A percentile compares a stretch with the other conserved stretches of the same genome.
Conservation (phyloP, 2,113 vertebrate species). For the Carassius gibelio region DNA sequence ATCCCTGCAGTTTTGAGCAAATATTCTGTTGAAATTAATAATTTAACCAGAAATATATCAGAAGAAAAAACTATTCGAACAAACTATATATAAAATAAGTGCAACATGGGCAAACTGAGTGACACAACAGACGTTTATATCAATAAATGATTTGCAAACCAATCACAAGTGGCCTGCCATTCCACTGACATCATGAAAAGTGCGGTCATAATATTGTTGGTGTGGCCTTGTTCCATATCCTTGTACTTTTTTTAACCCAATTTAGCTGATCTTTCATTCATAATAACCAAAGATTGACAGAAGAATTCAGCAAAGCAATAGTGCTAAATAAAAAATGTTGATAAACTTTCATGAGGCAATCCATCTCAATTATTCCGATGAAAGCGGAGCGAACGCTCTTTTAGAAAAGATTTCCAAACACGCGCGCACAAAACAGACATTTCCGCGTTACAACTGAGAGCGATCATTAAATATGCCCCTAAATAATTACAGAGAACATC, state of each 20-base stretch:
- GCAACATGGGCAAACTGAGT: too few relatives aligned
- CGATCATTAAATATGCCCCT: conserved; percentile 11
- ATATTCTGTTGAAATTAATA: neutral
- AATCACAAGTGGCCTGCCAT: neutral
- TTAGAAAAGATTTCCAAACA: conserved; percentile 41
- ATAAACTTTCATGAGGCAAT: conserved; percentile 37
- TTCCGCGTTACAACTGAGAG: conserved; percentile 39
- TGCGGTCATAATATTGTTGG: conserved; percentile 18
- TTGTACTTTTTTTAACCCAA: neutral
- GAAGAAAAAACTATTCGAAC: too few relatives aligned
- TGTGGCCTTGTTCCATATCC: neutral
- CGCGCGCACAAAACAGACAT: conserved; percentile 36
- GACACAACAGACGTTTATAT: too few relatives aligned
- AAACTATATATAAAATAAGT: too few relatives aligned
- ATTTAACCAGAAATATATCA: too few relatives aligned
- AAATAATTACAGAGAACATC: conserved; percentile 50
- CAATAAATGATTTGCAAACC: neutral
- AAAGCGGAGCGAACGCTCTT: conserved; percentile 30
- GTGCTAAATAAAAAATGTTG: conserved; percentile 44
- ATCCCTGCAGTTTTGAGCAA: neutral
- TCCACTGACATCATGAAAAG: neutral
- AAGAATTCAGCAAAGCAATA: neutral
- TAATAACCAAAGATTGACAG: neutral
- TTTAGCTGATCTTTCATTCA: conserved; percentile 11
- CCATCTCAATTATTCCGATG: conserved; percentile 49